Evolutionary conservation across 2,888 invertebrate species (phyloP).

Genomic region (Prosapia bicincta): DNA sequence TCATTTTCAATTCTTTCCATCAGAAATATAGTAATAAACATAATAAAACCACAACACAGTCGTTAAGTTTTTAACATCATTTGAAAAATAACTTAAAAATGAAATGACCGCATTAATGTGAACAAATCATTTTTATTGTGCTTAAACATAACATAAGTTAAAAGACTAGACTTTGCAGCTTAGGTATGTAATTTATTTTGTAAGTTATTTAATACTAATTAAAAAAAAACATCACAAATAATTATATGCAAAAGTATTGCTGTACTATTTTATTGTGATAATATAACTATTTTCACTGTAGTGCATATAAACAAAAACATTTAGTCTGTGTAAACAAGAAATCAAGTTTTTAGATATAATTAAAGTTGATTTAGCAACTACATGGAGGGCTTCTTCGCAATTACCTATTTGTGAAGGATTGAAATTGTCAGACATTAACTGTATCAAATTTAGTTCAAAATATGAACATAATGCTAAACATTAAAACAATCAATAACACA

Average conservation of each 20-base stretch:
- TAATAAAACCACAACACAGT: no score
- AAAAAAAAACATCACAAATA: background rate
- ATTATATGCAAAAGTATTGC: background rate
- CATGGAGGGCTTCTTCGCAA: no score
- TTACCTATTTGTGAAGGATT: no score
- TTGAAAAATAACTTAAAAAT: no score
- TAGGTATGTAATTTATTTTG: background rate
- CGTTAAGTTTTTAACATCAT: no score
- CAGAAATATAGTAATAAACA: no score
- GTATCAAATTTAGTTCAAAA: background rate
- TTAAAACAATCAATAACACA: background rate
- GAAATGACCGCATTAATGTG: no score
- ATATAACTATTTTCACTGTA: background rate
- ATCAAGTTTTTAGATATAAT: background rate
- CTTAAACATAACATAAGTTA: background rate
- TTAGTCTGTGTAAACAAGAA: background rate
- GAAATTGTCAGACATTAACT: background rate
- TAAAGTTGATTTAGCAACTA: no score
- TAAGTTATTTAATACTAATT: background rate
- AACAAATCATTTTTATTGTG: no score
- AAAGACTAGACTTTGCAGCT: background rate
- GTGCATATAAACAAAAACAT: background rate
- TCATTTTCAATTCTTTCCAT: no score
- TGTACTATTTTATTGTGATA: background rate
- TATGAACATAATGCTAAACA: background rate